Conservation (phyloP, 2,888 invertebrate genomes). For the Drosophila aldrichi region DNA sequence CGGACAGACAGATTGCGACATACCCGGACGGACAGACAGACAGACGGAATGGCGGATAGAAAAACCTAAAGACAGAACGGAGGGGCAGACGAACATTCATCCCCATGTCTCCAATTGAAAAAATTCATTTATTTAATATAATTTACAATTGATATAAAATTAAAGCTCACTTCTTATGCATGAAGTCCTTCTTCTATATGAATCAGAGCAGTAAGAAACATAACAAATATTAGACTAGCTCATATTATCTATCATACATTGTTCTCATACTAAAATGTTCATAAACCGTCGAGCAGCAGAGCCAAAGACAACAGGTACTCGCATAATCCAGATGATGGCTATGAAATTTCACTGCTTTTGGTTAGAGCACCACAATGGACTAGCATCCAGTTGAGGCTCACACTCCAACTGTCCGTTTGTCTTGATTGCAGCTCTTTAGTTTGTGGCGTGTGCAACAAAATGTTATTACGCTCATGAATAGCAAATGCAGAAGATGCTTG, state of each 20-base stretch:
- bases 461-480: not conserved
- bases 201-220: too few species aligned
- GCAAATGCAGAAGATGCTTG: constrained; percentile 4
- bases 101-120: not conserved
- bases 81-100: not conserved
- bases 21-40: not conserved
- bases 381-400: not conserved
- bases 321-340: not conserved
- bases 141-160: too few species aligned
- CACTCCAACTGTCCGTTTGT: not conserved
- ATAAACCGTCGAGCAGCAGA: not conserved
- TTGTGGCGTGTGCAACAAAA: not conserved
- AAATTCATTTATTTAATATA: too few species aligned
- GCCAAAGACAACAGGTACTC: not conserved
- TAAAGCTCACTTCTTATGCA: too few species aligned
- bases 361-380: not conserved
- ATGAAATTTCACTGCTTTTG: not conserved
- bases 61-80: too few species aligned
- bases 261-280: not conserved
- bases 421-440: not conserved
- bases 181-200: too few species aligned
- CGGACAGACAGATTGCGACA: not conserved
- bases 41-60: too few species aligned
- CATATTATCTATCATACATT: not conserved
- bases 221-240: not conserved